Percentiles rank a stretch among this genome's conserved stretches.
Evolutionary conservation across 1,140 invertebrate species (phyloP).

Genomic region (Ostrea edulis): DNA sequence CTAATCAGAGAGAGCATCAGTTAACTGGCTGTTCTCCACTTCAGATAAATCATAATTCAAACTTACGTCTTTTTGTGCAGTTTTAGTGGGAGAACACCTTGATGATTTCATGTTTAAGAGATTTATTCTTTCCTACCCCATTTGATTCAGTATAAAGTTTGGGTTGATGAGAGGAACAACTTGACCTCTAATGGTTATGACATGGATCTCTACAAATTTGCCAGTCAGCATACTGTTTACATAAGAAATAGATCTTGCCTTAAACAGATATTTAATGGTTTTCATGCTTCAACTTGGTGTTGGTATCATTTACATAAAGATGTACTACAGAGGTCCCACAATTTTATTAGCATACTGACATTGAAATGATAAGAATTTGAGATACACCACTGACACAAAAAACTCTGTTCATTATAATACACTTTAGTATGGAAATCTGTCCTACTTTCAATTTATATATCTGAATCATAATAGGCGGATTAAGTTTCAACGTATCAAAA

Average conservation of each 20-base stretch:
- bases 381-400: background rate
- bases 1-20: too few species aligned
- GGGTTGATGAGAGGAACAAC: background rate
- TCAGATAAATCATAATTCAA: too few species aligned
- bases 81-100: too few species aligned
- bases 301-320: background rate
- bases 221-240: background rate
- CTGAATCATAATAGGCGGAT: conserved; percentile 13
- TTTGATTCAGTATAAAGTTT: background rate
- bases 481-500: conserved; percentile 17
- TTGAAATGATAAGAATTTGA: conserved; percentile 8
- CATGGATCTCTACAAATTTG: background rate
- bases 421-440: background rate
- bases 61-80: too few species aligned
- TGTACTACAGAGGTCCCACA: background rate
- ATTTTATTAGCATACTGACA: background rate
- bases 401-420: background rate
- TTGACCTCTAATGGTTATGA: background rate
- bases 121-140: background rate
- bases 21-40: too few species aligned
- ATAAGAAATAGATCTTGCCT: background rate
- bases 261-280: background rate
- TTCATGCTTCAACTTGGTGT: background rate
- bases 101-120: too few species aligned
- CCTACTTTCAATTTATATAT: background rate